Evolutionary conservation across 1,140 invertebrate species (phyloP), one percentile per base, ranked within the genome.

Genomic region (Brachionus calyciflorus): DNA sequence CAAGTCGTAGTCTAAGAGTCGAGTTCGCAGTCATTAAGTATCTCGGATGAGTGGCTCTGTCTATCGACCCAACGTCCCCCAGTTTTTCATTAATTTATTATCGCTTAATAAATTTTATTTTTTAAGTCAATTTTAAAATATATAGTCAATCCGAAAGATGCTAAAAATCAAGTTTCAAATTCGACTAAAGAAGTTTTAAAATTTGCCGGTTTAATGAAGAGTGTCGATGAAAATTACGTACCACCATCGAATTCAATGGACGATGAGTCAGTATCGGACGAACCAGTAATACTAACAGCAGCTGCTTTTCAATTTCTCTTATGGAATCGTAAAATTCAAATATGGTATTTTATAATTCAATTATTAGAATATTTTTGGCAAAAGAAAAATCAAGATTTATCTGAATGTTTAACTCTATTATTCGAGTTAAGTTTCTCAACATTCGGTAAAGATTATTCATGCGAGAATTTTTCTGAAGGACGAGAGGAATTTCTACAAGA

Each of bases 361-460:
- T 97, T 97, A 85, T 86, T 98, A 76, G 92, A 96, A 53, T 44
- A 41, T 10, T 57, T 37, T 26, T 63, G 68, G 49, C 77, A 53
- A 82, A 88, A 90, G 79, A 87, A 92, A 79, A 92, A 90, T 12
- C 86, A 95, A 60, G 90, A 92, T 82, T 87, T 96, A 5, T 92
- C 92, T 0, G 93, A 95, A 82, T 98, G 93, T 85, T 87, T 97
- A 10, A 91, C 92, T 14, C 96, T 97, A 84, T 84, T 98, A 5
- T 97, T 98, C 83, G 93, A 96, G 88, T 88, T 98, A 53, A 96
- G 93, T 85, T 98, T 98, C 85, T 93, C 92, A 57, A 96, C 92
- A 0, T 87, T 97, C 26, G 96, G 95, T 68, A 94, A 94, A 89
- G 93, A 96, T 86, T 98, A 98, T 81, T 95, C 93, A 80, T 96